Evolutionary conservation across 2,888 invertebrate species (phyloP).

Genomic region (Nematopogon swammerdamellus): DNA sequence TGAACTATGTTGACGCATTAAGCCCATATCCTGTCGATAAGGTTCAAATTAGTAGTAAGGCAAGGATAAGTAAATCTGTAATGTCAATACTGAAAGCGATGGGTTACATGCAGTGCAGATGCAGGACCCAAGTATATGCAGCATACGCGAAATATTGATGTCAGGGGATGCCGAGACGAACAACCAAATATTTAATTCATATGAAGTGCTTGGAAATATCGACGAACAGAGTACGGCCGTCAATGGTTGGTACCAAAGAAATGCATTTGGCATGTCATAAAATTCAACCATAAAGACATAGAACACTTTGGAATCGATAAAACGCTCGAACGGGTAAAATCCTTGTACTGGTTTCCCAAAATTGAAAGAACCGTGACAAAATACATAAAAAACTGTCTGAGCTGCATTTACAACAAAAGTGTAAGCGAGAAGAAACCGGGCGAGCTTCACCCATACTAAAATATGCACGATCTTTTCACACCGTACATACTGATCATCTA

Average conservation of each 20-base stretch:
- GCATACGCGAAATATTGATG: slow-evolving; percentile 8
- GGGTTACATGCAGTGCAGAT: slow-evolving; percentile 14
- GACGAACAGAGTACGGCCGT: slow-evolving; percentile 14
- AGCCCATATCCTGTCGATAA: slow-evolving; percentile 12
- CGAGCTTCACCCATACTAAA: slow-evolving; percentile 11
- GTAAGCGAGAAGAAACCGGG: slow-evolving; percentile 12
- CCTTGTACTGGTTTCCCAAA: slow-evolving; percentile 15
- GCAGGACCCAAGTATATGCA: slow-evolving; percentile 11
- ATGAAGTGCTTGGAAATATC: slow-evolving; percentile 15
- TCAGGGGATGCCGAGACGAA: slow-evolving; percentile 13
- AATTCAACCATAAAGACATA: slow-evolving; percentile 16
- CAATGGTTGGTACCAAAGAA: slow-evolving; percentile 17
- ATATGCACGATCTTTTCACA: slow-evolving; percentile 15
- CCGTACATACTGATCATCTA: slow-evolving; percentile 17
- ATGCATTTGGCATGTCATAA: slow-evolving; percentile 6
- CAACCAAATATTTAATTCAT: slow-evolving; percentile 13
- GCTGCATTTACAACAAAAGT: slow-evolving; percentile 19
- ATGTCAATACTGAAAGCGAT: slow-evolving; percentile 12
- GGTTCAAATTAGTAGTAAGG: neutral
- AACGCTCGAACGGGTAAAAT: slow-evolving; percentile 8
- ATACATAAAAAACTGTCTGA: slow-evolving; percentile 18
- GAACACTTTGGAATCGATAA: slow-evolving; percentile 19
- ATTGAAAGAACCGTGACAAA: slow-evolving; percentile 15
- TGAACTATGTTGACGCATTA: slow-evolving; percentile 20
- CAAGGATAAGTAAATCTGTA: slow-evolving; percentile 7